These are phyloP conservation scores for Brachirus orientalis DNA, from an alignment of 2,113 vertebrate species.

Conservation along the genomic window DNA sequence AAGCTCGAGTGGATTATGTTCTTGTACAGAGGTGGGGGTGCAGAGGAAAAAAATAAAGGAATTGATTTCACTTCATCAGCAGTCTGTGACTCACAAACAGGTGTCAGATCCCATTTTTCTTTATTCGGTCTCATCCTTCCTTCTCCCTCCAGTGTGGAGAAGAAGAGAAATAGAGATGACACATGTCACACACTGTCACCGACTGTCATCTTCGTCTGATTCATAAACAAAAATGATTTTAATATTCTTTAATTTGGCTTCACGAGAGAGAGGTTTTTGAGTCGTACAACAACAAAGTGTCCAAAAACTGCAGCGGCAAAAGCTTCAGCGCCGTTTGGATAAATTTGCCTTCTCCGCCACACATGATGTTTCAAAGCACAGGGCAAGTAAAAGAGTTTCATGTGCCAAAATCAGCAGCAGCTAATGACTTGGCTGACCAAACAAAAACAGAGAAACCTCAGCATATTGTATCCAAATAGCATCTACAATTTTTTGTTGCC, in stretches of 20 bases:
- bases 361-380: too few species aligned
- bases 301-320: too few species aligned
- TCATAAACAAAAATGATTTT: constrained; percentile 5
- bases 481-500: background rate
- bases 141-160: background rate
- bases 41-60: background rate
- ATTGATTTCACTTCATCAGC: constrained; percentile 36
- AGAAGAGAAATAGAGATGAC: background rate
- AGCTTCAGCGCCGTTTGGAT: too few species aligned
- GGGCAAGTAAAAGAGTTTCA: too few species aligned
- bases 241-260: background rate
- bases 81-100: constrained; percentile 23
- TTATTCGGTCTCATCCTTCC: background rate
- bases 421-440: background rate
- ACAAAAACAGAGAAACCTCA: constrained; percentile 7
- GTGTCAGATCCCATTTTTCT: background rate
- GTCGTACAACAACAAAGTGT: too few species aligned
- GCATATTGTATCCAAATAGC: constrained; percentile 5
- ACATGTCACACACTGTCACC: background rate
- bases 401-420: background rate
- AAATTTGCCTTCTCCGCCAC: too few species aligned
- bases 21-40: constrained; percentile 10
- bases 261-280: too few species aligned
- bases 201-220: too few species aligned
- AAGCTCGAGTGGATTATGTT: too few species aligned